phyloP scores from a whole-genome alignment of 2,797 vertebrate species.

The Limosa lapponica region DNA sequence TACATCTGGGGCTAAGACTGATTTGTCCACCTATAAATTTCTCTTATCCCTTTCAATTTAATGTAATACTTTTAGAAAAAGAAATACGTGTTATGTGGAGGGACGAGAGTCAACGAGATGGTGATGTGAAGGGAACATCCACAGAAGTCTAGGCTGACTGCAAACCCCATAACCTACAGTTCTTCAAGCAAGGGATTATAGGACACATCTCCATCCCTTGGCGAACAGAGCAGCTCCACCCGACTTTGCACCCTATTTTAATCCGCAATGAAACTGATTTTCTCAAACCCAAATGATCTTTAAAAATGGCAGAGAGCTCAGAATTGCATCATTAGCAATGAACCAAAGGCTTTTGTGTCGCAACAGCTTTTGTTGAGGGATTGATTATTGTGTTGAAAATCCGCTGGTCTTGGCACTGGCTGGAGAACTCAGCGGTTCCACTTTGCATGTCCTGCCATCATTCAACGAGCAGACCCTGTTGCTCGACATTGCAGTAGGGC shows the following conservation, averaged over 20 bases:
- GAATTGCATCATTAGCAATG: conserved; percentile 10
- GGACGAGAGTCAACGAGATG: neutral
- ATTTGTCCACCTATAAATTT: neutral
- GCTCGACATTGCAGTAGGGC: neutral
- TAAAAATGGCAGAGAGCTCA: neutral
- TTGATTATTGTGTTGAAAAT: conserved; percentile 35
- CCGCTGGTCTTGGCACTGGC: conserved; percentile 21
- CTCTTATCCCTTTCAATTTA: neutral
- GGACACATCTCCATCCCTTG: neutral
- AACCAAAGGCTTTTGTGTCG: conserved; percentile 36
- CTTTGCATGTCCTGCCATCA: conserved; percentile 39
- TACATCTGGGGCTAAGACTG: neutral
- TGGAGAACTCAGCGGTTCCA: conserved; percentile 2
- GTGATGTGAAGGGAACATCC: neutral
- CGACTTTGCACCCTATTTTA: neutral
- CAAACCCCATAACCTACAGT: neutral
- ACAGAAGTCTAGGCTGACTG: neutral
- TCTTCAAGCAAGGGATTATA: neutral
- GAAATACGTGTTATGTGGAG: neutral
- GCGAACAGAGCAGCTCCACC: neutral
- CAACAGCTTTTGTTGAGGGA: conserved; percentile 21
- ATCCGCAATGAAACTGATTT: neutral
- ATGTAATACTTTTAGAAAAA: neutral
- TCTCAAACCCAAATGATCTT: neutral
- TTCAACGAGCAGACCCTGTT: conserved; percentile 23